Evolutionary conservation across 1,140 invertebrate genomes (phyloP).

Genomic region (Drosophila saltans): DNA sequence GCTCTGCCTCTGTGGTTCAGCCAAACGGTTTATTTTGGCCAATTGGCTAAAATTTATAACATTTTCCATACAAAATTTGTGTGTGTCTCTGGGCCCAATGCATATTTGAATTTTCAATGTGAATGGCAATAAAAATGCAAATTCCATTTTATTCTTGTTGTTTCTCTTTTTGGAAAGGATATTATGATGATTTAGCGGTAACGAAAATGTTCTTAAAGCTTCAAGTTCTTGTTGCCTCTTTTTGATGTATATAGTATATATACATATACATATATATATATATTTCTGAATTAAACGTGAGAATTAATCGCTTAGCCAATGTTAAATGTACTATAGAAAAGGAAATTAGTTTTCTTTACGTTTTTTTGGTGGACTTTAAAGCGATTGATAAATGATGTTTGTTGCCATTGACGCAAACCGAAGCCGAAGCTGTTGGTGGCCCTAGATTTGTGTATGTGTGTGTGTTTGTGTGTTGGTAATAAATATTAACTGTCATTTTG

Average conservation of each 20-base stretch:
- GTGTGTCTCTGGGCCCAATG: constrained; percentile 14
- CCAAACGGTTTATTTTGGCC: background rate
- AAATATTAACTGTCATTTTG: constrained; percentile 21
- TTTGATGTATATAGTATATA: background rate
- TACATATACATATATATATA: too few relatives aligned
- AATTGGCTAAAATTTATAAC: constrained; percentile 17
- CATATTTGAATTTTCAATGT: constrained; percentile 23
- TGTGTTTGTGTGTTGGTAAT: background rate
- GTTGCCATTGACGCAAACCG: background rate
- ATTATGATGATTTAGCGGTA: constrained; percentile 16
- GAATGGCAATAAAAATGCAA: constrained; percentile 23
- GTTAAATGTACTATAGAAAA: constrained; percentile 15
- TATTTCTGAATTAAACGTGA: constrained; percentile 5
- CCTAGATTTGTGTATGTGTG: background rate
- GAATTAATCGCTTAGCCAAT: constrained; percentile 13
- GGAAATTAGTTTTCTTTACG: constrained; percentile 18
- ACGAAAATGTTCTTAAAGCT: background rate
- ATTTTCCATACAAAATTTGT: constrained; percentile 19
- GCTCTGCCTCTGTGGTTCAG: background rate
- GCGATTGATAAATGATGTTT: constrained; percentile 21
- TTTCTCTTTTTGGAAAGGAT: background rate
- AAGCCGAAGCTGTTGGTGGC: background rate
- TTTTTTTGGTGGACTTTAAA: constrained; percentile 19
- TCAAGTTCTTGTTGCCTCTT: background rate
- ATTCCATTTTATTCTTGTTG: constrained; percentile 5